phyloP scores from a whole-genome alignment of 2,797 vertebrate species.

The Hozukius guyotensis region DNA sequence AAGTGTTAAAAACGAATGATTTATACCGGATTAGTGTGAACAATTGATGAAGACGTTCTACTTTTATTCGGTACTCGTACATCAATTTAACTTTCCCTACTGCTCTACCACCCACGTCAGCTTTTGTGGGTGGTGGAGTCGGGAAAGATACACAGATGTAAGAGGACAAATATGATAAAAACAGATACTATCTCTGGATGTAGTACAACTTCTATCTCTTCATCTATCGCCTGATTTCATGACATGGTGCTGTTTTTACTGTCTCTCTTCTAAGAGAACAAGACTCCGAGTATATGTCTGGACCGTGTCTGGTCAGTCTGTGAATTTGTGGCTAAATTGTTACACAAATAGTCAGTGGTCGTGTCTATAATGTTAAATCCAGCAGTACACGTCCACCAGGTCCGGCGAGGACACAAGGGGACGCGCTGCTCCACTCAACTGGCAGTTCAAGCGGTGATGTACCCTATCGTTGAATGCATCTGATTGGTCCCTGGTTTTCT shows the following conservation, averaged over 20 bases:
- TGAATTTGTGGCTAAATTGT: too few relatives aligned
- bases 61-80: not conserved
- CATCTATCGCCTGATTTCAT: conserved; percentile 47
- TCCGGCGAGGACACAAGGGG: too few relatives aligned
- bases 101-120: not conserved
- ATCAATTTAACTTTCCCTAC: not conserved
- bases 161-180: not conserved
- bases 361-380: too few relatives aligned
- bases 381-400: too few relatives aligned
- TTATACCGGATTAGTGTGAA: not conserved
- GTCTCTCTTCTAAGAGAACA: not conserved
- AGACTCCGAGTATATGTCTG: not conserved
- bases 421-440: too few relatives aligned
- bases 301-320: too few relatives aligned
- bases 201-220: conserved; percentile 27
- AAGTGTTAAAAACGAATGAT: conserved; percentile 29
- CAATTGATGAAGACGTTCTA: not conserved
- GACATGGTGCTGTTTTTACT: conserved; percentile 38
- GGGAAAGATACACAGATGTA: not conserved
- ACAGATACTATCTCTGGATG: not conserved
- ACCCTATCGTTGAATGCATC: too few relatives aligned
- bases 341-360: too few relatives aligned
- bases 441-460: too few relatives aligned
- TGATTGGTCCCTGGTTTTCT: too few relatives aligned
- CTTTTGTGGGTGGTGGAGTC: not conserved